phyloP scores from a whole-genome alignment of 2,888 invertebrate genomes.

The Clostera curtula region DNA sequence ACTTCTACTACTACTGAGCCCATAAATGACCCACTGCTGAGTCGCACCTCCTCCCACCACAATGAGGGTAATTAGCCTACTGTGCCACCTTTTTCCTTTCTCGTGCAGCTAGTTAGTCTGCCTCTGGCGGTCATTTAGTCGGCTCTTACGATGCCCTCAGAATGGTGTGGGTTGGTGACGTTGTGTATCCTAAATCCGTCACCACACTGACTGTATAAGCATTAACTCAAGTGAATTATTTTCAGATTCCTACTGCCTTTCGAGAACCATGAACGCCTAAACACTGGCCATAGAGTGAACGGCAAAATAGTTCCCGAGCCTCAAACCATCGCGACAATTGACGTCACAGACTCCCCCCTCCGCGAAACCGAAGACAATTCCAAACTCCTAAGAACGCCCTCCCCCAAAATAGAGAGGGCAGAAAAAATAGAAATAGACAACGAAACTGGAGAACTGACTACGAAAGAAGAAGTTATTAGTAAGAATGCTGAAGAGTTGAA shows the following conservation, averaged over 20 bases:
- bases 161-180: no score
- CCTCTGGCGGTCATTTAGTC: no score
- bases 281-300: constrained; percentile 37
- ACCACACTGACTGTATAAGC: not conserved
- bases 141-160: no score
- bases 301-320: constrained; percentile 32
- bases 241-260: constrained; percentile 79
- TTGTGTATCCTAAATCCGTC: no score
- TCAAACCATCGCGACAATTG: constrained; percentile 48
- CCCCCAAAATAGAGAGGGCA: constrained; percentile 14
- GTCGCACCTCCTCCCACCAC: no score
- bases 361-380: constrained; percentile 27
- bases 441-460: constrained; percentile 33
- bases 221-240: constrained; percentile 5
- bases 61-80: no score
- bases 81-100: no score
- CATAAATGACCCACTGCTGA: no score
- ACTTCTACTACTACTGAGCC: no score
- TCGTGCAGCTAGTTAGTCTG: no score
- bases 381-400: constrained; percentile 29
- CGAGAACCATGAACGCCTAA: constrained; percentile 75
- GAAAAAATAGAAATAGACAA: constrained; percentile 19
- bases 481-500: constrained; percentile 60
- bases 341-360: constrained; percentile 57
- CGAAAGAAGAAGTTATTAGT: constrained; percentile 35